These are phyloP conservation scores for Nothoprocta pentlandii DNA, from an alignment of 2,113 vertebrate species.

Conservation along the genomic window DNA sequence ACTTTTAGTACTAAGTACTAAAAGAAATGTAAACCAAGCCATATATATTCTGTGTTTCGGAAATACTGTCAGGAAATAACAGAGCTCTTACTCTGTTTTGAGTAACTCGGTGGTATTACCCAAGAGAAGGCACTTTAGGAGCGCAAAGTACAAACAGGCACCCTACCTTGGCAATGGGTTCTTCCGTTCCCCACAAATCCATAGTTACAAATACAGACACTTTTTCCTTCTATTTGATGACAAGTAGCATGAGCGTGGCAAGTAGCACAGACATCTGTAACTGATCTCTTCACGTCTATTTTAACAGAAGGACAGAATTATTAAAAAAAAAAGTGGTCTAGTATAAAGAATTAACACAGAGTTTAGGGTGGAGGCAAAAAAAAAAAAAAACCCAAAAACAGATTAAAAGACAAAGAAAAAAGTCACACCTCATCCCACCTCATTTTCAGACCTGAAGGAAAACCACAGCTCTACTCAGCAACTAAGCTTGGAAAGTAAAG, in stretches of 20 bases:
- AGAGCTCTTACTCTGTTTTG: neutral
- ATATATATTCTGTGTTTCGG: neutral
- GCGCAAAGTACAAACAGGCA: neutral
- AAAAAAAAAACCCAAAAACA: neutral
- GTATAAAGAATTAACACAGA: neutral
- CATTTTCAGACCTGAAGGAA: neutral
- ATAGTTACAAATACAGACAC: conserved; percentile 92
- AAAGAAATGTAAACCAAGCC: neutral
- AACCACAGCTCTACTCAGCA: neutral
- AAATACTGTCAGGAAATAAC: neutral
- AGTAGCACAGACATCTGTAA: conserved; percentile 83
- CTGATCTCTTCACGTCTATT: neutral
- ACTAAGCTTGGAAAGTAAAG: neutral
- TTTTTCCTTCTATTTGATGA: conserved; percentile 81
- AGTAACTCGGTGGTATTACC: neutral
- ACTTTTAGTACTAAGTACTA: too few species aligned
- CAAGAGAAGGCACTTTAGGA: neutral
- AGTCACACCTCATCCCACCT: neutral
- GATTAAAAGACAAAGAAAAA: neutral
- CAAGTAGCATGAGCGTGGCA: conserved; percentile 91
- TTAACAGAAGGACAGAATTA: neutral
- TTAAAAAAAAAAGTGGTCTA: neutral
- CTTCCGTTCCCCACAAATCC: conserved; percentile 94
- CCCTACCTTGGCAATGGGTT: conserved; percentile 87
- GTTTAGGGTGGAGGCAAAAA: neutral